phyloP scores from a whole-genome alignment of 2,888 invertebrate genomes.

The Adelognathus sp. region DNA sequence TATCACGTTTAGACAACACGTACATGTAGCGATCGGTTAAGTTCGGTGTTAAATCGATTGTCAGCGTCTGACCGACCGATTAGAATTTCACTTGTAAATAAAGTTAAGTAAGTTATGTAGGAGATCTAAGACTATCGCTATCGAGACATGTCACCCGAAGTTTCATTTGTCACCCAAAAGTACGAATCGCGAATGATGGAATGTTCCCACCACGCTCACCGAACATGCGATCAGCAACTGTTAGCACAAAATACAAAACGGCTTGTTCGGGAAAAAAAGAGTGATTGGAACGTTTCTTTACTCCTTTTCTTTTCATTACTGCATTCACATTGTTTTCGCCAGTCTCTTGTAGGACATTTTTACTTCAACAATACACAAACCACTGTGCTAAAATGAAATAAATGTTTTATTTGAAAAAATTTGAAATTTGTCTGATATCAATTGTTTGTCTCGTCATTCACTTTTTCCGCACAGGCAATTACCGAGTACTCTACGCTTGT shows the following conservation, averaged over 20 bases:
- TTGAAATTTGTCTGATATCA: neutral
- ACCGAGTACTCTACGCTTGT: neutral
- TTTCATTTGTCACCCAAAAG: constrained; percentile 65
- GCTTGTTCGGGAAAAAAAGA: neutral
- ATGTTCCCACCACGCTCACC: constrained; percentile 62
- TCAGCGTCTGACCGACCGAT: neutral
- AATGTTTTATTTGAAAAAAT: neutral
- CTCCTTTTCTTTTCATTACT: neutral
- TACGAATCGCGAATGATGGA: constrained; percentile 65
- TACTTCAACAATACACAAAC: constrained; percentile 27
- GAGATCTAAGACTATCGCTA: constrained; percentile 57
- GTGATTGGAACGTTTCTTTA: neutral
- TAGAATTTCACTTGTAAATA: constrained; percentile 68
- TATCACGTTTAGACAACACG: constrained; percentile 35
- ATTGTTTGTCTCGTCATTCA: neutral
- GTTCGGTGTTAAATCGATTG: neutral
- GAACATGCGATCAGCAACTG: neutral
- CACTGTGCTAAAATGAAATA: constrained; percentile 7
- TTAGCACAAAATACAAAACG: constrained; percentile 24
- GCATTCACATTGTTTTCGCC: neutral
- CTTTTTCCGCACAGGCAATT: neutral
- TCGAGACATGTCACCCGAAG: constrained; percentile 50
- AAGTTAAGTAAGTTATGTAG: constrained; percentile 62
- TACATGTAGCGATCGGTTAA: constrained; percentile 13
- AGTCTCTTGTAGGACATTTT: constrained; percentile 10